Base-by-base conservation (phyloP, 2,113 vertebrate species). In the Bufo gargarizans region DNA sequence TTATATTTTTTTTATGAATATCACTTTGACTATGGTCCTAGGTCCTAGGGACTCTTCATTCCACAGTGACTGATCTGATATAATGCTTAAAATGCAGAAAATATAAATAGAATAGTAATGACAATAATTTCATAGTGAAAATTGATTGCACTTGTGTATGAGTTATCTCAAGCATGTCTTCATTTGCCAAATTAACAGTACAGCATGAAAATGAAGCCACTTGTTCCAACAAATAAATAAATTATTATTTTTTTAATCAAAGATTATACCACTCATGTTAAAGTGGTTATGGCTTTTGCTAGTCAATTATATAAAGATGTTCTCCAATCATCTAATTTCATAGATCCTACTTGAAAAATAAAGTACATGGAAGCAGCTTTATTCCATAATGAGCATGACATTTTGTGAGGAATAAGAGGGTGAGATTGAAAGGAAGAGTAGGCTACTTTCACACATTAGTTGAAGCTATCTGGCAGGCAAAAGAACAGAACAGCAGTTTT, bases 111-210 rank as follows among this genome's bases (percentile, higher is more conserved):
- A 56, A 56, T n/a, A 13, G 45, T 13, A 56, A 33, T 22, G 6
- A 7, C 20, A 56, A 8, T 56, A 56, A 59, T 58, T 33, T 80
- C 77, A 80, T 80, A 59, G 55, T 59, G 22, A 80, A 58, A 58
- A 80, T 59, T 80, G 77, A 80, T 80, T 80, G 77, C 77, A 80
- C 56, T 80, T 80, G 77, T 58, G 55, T 58, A 59, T 80, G 56
- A 80, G 14, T 80, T 58, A 80, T 80, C 77, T 58, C 53, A 59
- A 80, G 53, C 55, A 80, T 16, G 77, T 12, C n/a, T 58, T 43
- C n/a, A 59, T 22, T 77, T 80, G 53, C 53, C 55, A 80, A 80
- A 80, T 80, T 58, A 80, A 17, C n/a, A 43, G 55, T 22, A 43
- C n/a, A 58, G 11, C 53, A 80, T 80, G 55, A 59, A 80, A 80